Evolutionary conservation across 2,113 vertebrate genomes (phyloP).

Genomic region (Sialia sialis): DNA sequence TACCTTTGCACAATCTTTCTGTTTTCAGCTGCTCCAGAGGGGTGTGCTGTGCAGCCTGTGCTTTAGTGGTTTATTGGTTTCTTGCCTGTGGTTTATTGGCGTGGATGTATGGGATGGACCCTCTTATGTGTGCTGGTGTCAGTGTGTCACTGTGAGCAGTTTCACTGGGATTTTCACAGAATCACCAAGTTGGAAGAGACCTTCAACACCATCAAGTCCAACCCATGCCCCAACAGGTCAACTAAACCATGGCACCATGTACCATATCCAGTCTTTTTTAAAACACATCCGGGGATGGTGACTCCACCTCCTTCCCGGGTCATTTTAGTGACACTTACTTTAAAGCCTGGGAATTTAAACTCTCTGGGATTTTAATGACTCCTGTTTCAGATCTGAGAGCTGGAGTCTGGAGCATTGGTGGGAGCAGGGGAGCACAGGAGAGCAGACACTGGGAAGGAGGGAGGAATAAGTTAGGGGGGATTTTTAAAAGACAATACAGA

Average conservation of each 20-base stretch:
- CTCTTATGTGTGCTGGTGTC: neutral
- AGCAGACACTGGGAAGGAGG: neutral
- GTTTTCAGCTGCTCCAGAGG: neutral
- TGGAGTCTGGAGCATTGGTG: rapidly evolving
- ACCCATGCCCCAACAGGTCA: too few relatives aligned
- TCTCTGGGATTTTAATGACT: neutral
- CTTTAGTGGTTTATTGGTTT: neutral
- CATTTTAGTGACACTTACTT: neutral
- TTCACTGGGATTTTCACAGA: neutral
- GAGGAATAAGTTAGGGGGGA: neutral
- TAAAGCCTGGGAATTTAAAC: neutral
- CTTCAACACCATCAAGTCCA: too few relatives aligned
- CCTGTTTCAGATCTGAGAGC: neutral
- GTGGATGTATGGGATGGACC: rapidly evolving
- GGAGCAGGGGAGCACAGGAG: neutral
- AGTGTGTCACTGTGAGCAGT: rapidly evolving
- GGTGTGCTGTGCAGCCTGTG: neutral
- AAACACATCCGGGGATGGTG: too few relatives aligned
- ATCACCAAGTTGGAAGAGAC: too few relatives aligned
- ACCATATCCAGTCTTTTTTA: too few relatives aligned
- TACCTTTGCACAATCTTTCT: neutral
- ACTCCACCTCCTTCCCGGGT: too few relatives aligned
- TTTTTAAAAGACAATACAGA: neutral
- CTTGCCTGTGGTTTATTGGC: neutral
- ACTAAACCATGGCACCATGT: too few relatives aligned